These are phyloP conservation scores for Champsocephalus esox DNA, from an alignment of 2,797 vertebrate species.

Conservation along the genomic window DNA sequence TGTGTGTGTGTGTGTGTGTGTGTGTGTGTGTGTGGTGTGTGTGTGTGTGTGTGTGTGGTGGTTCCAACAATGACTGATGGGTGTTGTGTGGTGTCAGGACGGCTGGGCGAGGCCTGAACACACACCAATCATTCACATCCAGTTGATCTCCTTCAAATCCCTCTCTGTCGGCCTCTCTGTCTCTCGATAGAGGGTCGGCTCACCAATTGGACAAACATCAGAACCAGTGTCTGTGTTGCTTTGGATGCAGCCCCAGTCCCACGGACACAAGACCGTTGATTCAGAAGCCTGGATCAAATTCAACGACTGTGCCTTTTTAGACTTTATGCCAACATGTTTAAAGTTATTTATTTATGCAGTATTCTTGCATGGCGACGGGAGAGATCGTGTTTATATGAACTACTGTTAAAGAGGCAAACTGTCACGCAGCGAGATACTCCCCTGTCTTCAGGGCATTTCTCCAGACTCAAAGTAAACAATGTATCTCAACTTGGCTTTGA, in stretches of 20 bases:
- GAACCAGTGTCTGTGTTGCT: slow-evolving; percentile 4
- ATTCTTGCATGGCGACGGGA: not conserved
- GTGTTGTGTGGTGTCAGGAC: slow-evolving; percentile 50
- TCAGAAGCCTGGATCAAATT: slow-evolving; percentile 24
- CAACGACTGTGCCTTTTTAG: not conserved
- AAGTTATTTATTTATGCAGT: not conserved
- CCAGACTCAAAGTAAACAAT: not conserved
- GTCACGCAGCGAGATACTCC: not conserved
- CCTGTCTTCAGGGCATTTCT: not conserved
- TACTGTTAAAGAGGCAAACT: not conserved
- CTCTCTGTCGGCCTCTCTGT: not conserved
- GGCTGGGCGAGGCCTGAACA: slow-evolving; percentile 62
- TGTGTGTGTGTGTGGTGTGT: slow-evolving; percentile 32
- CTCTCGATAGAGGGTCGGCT: slow-evolving; percentile 11
- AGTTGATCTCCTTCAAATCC: slow-evolving; percentile 61
- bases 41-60: slow-evolving; percentile 33
- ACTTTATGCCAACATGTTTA: not conserved
- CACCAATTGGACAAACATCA: slow-evolving; percentile 18
- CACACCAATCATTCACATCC: slow-evolving; percentile 65
- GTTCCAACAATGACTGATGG: slow-evolving; percentile 60
- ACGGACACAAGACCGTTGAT: slow-evolving; percentile 7
- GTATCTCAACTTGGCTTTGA: not conserved
- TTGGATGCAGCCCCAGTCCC: not conserved
- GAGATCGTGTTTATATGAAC: not conserved
- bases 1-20: slow-evolving; percentile 36